A percentile compares a stretch with the other conserved stretches of the same genome.
phyloP scores from a whole-genome alignment of 2,113 vertebrate genomes.

The Copsychus sechellarum region DNA sequence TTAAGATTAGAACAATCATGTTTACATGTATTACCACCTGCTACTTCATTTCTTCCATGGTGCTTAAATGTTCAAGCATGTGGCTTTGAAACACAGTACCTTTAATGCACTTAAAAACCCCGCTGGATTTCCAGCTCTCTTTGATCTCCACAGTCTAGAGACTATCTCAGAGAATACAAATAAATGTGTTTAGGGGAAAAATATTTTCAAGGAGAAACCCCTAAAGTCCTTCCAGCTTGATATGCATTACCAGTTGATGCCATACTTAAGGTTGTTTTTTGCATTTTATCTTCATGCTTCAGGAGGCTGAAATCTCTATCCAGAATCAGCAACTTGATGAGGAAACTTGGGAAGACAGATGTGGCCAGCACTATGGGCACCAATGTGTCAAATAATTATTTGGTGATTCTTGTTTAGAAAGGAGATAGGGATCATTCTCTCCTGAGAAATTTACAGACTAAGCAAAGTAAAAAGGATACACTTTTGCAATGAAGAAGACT shows the following conservation, averaged over 20 bases:
- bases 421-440: neutral
- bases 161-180: constrained; percentile 31
- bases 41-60: constrained; percentile 22
- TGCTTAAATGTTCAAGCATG: constrained; percentile 19
- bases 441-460: neutral
- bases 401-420: neutral
- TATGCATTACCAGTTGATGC: neutral
- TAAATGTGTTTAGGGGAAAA: neutral
- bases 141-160: constrained; percentile 23
- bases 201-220: constrained; percentile 27
- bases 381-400: neutral
- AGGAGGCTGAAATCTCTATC: neutral
- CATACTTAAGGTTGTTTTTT: neutral
- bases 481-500: neutral
- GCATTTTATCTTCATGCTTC: constrained; percentile 11
- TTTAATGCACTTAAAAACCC: constrained; percentile 32
- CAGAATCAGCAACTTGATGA: neutral
- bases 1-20: constrained; percentile 11
- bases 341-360: neutral
- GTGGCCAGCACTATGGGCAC: neutral
- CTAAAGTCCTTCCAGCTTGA: neutral
- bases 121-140: constrained; percentile 43
- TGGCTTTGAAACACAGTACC: neutral
- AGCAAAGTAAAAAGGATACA: neutral
- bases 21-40: constrained; percentile 26